Evolutionary conservation across 2,888 invertebrate species (phyloP), one percentile per base, ranked within the genome.

Genomic region (Oligia fasciuncula): DNA sequence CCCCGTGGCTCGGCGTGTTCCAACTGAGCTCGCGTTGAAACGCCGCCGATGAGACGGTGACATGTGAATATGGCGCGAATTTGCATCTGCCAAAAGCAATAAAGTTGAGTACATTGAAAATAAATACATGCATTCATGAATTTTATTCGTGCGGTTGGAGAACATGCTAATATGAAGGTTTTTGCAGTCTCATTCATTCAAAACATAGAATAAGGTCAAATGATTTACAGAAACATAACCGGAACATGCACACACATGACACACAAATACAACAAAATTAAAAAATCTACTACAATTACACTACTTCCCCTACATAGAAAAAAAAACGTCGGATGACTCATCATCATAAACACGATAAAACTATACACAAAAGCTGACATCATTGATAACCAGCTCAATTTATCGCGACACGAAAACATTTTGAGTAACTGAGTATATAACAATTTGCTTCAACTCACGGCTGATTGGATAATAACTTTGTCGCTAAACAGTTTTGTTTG

Each of bases 11-110:
- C 94, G 94, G 93, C 87, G 90, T 94, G 94, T 90, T 91, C 87
- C 94, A 94, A 94, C 93, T 88, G 83, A 84, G 82, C 92, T 95
- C 85, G 77, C 82, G 91, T 93, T 94, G 94, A 88, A 94, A 92
- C 95, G 93, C 89, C 86, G 89, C 93, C 94, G 93, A 92, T 87
- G 80, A 81, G 96, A 96, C 96, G 95, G 87, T 91, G 81, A 82
- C 75, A 88, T 71, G 76, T 83, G 77, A 85, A 85, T 70, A 68
- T 78, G 74, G 54, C 54, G 46, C 17, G 63, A 75, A 84, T 87
- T 83, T 78, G 13, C 79, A 86, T 78, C 66, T 72, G 51, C 69
- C 77, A 74, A 80, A 82, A 73, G 66, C 51, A 75, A 77, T 66
- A 57, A 74, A 60, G 70, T 74, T 51, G 35, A 68, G 49, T 51